Percentiles rank a stretch among this genome's conserved stretches.
phyloP scores from a whole-genome alignment of 2,797 vertebrate genomes.

The Euthynnus affinis region DNA sequence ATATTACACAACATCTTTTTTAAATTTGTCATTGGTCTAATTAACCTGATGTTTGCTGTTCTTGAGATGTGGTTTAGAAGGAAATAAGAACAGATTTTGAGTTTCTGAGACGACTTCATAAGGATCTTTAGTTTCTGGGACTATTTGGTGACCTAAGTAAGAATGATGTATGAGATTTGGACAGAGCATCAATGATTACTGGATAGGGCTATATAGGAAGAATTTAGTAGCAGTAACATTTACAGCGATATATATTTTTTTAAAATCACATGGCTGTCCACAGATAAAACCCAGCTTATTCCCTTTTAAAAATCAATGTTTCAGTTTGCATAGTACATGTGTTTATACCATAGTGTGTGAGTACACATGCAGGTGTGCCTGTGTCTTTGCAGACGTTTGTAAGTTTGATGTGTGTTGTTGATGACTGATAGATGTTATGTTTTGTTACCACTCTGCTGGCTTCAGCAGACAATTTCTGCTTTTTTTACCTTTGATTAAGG shows the following conservation, averaged over 20 bases:
- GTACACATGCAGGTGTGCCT: constrained; percentile 23
- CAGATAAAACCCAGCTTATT: not conserved
- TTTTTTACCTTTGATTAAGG: constrained; percentile 70
- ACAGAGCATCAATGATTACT: not conserved
- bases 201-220: not conserved
- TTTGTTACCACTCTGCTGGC: constrained; percentile 39
- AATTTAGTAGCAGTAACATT: not conserved
- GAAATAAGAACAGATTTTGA: not conserved
- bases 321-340: not conserved
- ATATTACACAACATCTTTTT: not conserved
- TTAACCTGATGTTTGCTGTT: not conserved
- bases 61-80: too few species aligned
- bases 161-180: not conserved
- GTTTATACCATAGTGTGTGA: constrained; percentile 17
- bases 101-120: not conserved
- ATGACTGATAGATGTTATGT: constrained; percentile 58
- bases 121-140: not conserved
- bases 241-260: not conserved
- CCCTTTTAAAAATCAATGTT: not conserved
- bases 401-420: constrained; percentile 36
- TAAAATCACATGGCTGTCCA: not conserved
- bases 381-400: constrained; percentile 19
- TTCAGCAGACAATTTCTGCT: constrained; percentile 46
- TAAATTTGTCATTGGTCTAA: not conserved
- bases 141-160: not conserved